phyloP scores from a whole-genome alignment of 2,888 invertebrate species.

The Amblyjoppa proteus region DNA sequence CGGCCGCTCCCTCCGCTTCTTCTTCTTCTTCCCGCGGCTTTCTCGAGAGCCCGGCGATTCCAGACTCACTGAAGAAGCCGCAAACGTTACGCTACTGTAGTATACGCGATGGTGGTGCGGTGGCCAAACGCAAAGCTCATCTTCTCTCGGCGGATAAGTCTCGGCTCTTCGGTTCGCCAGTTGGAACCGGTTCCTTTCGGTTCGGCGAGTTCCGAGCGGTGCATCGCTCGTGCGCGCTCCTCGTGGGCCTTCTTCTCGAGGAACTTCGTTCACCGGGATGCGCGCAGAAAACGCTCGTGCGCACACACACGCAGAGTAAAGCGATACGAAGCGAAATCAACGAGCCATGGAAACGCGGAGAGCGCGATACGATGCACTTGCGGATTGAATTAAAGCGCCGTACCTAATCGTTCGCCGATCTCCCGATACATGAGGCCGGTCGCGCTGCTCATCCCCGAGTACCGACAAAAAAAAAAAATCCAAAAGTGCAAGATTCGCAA shows the following conservation, averaged over 20 bases:
- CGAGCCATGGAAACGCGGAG: conserved; percentile 21
- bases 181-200: conserved; percentile 69
- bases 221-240: conserved; percentile 10
- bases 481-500: conserved; percentile 16
- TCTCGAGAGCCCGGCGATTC: conserved; percentile 38
- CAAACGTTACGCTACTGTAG: conserved; percentile 50
- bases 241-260: conserved; percentile 32
- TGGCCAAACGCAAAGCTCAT: conserved; percentile 52
- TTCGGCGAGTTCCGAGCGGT: conserved; percentile 50
- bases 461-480: conserved; percentile 28
- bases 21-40: conserved; percentile 37
- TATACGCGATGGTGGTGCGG: conserved; percentile 32
- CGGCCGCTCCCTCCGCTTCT: neutral
- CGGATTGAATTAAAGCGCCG: conserved; percentile 74
- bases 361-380: conserved; percentile 44
- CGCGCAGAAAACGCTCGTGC: neutral
- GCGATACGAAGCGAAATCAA: conserved; percentile 16
- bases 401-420: conserved; percentile 70
- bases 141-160: neutral
- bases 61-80: conserved; percentile 52
- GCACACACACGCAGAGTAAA: neutral
- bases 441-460: conserved; percentile 1
- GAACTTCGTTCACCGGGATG: conserved; percentile 38
- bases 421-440: conserved; percentile 43
- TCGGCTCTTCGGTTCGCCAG: conserved; percentile 25